Evolutionary conservation across 2,888 invertebrate species (phyloP), one percentile per base, ranked within the genome.

Genomic region (Bembecia ichneumoniformis): DNA sequence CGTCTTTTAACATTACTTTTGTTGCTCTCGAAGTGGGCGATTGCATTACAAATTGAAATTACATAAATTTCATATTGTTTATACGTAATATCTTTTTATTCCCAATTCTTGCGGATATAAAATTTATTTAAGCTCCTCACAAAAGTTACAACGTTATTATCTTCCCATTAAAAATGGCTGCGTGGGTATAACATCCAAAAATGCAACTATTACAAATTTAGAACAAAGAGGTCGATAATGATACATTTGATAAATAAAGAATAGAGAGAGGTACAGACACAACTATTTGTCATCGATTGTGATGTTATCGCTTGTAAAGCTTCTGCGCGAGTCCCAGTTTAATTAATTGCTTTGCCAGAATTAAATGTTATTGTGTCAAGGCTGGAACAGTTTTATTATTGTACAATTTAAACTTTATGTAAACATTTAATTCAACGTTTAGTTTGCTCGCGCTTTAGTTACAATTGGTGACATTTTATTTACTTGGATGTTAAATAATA

Each of bases 311-410:
- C 62, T 62, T 52, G 59, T 68, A 58, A 60, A 62, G 68, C 77
- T 74, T 76, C 75, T 51, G 57, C 59, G 53, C 63, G 63, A 58
- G 60, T 63, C 69, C 46, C 52, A 61, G 58, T 58, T 64, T 68
- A 76, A 77, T 82, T 80, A 83, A 83, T 81, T 79, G 77, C 71
- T 68, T 54, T 58, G 63, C 57, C 68, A 64, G 72, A 72, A 77
- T 75, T 72, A 80, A 83, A 83, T 82, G 77, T 80, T 84, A 81
- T 79, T 71, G 69, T 82, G 86, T 75, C 86, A 86, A 83, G 86
- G 84, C 59, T 73, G 59, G 54, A 58, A 57, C 53, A 67, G 65
- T 71, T 70, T 71, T 66, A 71, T 74, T 67, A n/a, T n/a, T n/a
- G n/a, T n/a, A 49, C 49, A 40, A 40, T 40, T 40, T 40, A 14